A percentile compares a stretch with the other conserved stretches of the same genome.
Conservation (phyloP, 2,888 invertebrate species). For the Camponotus fellah region DNA sequence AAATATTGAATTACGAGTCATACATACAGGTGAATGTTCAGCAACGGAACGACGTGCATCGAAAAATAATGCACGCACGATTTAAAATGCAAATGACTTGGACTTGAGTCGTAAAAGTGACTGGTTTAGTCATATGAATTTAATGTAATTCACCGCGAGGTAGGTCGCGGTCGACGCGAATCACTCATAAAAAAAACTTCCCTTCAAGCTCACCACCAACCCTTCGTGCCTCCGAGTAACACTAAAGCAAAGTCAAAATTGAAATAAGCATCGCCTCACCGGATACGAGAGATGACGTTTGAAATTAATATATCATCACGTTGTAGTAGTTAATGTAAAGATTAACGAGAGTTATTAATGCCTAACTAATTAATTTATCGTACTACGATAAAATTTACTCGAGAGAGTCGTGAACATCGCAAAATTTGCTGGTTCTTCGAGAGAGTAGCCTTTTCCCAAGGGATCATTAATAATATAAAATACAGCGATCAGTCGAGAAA, state of each 20-base stretch:
- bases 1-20: slow-evolving; percentile 32
- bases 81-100: slow-evolving; percentile 18
- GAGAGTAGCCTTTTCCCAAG: neutral
- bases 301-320: slow-evolving; percentile 31
- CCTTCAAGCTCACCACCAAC: neutral
- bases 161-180: neutral
- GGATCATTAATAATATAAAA: neutral
- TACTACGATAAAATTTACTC: neutral
- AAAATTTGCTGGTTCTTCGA: neutral
- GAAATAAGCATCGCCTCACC: neutral
- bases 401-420: neutral
- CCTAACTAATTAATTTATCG: slow-evolving; percentile 8
- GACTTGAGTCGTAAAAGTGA: slow-evolving; percentile 3
- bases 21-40: neutral
- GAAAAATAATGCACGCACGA: neutral
- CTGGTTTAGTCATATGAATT: neutral
- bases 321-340: neutral
- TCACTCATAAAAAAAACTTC: slow-evolving; percentile 14
- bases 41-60: neutral
- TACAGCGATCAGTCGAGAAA: neutral
- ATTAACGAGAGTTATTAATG: slow-evolving; percentile 35
- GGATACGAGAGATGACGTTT: neutral
- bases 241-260: neutral
- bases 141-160: neutral
- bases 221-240: neutral